These are phyloP conservation scores for Paguma larvata DNA, from an alignment of 2,797 vertebrate genomes.

Conservation along the genomic window DNA sequence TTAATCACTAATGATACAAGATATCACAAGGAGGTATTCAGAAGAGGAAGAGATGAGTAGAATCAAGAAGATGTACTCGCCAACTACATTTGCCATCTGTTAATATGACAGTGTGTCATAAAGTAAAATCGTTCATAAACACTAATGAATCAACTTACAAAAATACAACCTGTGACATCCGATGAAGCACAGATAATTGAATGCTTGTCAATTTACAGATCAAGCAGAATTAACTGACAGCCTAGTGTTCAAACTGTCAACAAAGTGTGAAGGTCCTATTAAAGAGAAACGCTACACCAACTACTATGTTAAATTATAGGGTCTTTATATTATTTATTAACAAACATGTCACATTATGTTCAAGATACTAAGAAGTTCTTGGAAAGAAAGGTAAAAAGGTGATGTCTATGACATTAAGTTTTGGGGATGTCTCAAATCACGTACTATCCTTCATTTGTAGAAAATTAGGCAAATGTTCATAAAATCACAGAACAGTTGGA, in stretches of 20 bases:
- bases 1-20: conserved; percentile 51
- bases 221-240: conserved; percentile 1
- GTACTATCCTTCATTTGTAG: accelerated
- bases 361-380: neutral
- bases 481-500: neutral
- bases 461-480: neutral
- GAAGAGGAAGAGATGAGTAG: conserved; percentile 5
- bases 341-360: neutral
- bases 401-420: neutral
- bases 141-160: conserved; percentile 58
- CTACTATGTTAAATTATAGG: neutral
- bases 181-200: conserved; percentile 54
- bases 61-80: conserved; percentile 61
- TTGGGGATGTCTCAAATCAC: neutral
- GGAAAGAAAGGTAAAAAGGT: neutral
- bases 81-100: conserved; percentile 70
- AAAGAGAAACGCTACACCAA: neutral
- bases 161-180: conserved; percentile 41
- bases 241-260: neutral
- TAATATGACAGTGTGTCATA: conserved; percentile 38
- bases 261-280: neutral
- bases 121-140: conserved; percentile 64
- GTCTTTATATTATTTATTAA: neutral
- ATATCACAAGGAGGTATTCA: neutral
- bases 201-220: neutral